These are phyloP conservation scores for Triplophysa tibetana DNA, from an alignment of 2,113 vertebrate genomes.

Conservation along the genomic window DNA sequence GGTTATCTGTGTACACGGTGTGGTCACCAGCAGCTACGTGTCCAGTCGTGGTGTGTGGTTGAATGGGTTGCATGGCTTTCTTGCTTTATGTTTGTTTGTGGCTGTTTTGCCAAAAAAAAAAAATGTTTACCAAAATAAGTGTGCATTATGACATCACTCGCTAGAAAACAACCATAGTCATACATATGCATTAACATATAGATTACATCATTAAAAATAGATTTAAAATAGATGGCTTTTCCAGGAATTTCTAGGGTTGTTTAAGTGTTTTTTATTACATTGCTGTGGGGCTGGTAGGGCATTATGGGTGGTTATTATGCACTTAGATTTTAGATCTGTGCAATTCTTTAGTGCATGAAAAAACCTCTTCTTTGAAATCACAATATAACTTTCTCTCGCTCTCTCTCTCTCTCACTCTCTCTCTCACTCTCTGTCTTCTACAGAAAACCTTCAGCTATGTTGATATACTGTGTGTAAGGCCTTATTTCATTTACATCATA, in stretches of 20 bases:
- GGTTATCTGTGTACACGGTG: constrained; percentile 13
- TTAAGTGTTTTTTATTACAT: no score
- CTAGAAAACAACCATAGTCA: background rate
- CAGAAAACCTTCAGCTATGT: background rate
- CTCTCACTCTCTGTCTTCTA: background rate
- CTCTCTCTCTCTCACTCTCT: background rate
- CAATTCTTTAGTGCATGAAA: no score
- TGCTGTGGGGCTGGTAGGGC: no score
- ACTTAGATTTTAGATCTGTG: no score
- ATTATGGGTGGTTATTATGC: no score
- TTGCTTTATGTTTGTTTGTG: constrained; percentile 24
- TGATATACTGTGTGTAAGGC: constrained; percentile 47
- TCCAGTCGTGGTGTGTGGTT: background rate
- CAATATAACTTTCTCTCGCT: no score
- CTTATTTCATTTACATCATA: constrained; percentile 55
- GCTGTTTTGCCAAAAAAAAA: no score
- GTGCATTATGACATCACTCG: constrained; percentile 21
- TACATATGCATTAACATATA: constrained; percentile 24
- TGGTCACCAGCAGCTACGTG: constrained; percentile 10
- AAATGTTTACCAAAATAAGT: background rate
- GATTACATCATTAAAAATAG: no score
- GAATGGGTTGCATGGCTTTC: background rate
- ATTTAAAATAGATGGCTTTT: no score
- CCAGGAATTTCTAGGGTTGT: no score
- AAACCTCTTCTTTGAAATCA: background rate